Evolutionary conservation across 2,888 invertebrate genomes (phyloP).

Genomic region (Pandemis corylana): DNA sequence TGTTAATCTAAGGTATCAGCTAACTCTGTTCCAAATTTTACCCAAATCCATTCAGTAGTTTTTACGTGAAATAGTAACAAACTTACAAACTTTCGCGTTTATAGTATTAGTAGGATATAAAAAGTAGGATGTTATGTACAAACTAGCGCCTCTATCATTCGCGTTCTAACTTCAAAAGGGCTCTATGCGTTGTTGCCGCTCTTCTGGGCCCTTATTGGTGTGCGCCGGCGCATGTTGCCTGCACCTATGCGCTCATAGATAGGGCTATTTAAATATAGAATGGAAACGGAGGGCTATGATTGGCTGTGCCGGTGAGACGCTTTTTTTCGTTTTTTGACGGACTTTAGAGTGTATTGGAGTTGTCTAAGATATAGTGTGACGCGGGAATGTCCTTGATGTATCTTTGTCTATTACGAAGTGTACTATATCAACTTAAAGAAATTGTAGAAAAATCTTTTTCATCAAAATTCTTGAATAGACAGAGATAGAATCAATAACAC

Average conservation of each 20-base stretch:
- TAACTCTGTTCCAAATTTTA: too few species aligned
- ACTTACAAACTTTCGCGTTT: too few species aligned
- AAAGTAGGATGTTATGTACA: too few species aligned
- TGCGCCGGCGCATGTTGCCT: background rate
- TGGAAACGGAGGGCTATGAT: background rate
- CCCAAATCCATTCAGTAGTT: too few species aligned
- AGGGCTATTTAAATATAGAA: constrained; percentile 19
- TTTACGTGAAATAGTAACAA: too few species aligned
- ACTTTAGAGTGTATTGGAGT: background rate
- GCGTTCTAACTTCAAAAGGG: constrained; percentile 4
- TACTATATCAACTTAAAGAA: too few species aligned
- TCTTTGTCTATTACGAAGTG: too few species aligned
- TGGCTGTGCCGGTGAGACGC: background rate
- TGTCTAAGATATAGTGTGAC: background rate
- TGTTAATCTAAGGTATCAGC: too few species aligned
- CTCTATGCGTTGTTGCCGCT: constrained; percentile 16
- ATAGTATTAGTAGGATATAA: too few species aligned
- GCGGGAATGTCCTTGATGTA: background rate
- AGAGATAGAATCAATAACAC: too few species aligned
- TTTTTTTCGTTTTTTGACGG: constrained; percentile 12
- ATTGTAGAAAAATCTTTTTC: too few species aligned
- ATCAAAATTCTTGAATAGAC: too few species aligned
- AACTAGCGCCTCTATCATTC: background rate
- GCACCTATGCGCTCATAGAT: constrained; percentile 28
- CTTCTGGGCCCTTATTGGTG: background rate